Evolutionary conservation across 2,888 invertebrate genomes (phyloP), one percentile per base, ranked within the genome.

Genomic region (Leptopilina drosophilae): DNA sequence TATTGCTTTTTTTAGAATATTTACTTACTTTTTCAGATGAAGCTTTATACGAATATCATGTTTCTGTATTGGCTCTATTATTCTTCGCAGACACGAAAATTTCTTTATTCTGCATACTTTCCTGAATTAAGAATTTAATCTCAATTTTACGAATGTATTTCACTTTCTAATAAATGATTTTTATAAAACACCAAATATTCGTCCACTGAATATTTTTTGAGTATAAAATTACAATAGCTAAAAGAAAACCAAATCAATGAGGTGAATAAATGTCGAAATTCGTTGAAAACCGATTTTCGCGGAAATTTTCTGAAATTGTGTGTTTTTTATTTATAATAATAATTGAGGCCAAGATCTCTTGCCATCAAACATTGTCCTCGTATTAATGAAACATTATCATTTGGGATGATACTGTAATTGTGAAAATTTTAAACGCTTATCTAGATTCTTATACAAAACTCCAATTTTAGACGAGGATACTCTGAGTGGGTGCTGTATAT

Each of bases 171-270:
- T 4, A 33, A 33, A 2, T 20, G 20, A 20, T 3, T 5, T 5
- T 33, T 33, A 33, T 33, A 33, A 33, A 33, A 33, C 33, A 33
- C 5, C 5, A 33, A 33, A 33, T 5, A 33, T 33, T 33, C 3
- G 33, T 33, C 33, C 33, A 33, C 33, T 33, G 83, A 83, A 79
- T 87, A 20, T 83, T 84, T 85, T 85, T 83, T 77, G 81, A 78
- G 84, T 86, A 88, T 20, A 88, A 88, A 87, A 87, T 88, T 87
- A 85, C 79, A 79, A 8, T 78, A 83, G 81, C 1, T 20, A 20
- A 83, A 85, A n/a, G n/a, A 84, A 86, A 84, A 83, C 85, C 81
- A 83, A 88, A 86, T 87, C 88, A 88, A 90, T 89, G 87, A 90
- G 86, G 84, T 83, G 87, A 90, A 88, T 33, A 33, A 33, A 33